phyloP scores from a whole-genome alignment of 2,797 vertebrate species.

The Pipistrellus pygmaeus region DNA sequence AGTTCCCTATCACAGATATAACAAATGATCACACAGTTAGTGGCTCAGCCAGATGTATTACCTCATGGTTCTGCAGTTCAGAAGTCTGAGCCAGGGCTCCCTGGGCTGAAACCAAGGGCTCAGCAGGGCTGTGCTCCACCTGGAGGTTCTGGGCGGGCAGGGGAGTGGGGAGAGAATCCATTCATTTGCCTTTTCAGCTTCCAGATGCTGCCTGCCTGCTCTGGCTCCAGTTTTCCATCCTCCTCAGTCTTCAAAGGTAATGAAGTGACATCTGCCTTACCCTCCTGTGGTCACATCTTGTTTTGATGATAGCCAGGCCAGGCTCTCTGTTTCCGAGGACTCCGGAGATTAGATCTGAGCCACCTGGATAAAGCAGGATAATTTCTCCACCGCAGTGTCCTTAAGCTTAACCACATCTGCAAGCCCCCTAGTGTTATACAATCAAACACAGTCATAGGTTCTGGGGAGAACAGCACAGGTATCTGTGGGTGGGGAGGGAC shows the following conservation, averaged over 20 bases:
- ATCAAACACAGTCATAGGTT: background rate
- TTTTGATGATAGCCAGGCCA: background rate
- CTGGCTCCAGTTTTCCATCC: background rate
- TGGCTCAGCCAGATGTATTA: background rate
- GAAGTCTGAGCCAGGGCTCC: background rate
- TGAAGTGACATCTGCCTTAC: background rate
- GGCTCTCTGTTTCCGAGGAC: background rate
- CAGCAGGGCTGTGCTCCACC: too few species aligned
- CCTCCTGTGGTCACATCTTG: background rate
- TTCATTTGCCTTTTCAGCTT: background rate
- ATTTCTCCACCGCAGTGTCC: background rate
- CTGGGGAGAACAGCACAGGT: background rate
- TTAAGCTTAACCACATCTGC: background rate
- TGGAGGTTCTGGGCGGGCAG: too few species aligned
- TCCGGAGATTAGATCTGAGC: background rate
- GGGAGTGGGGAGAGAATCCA: background rate
- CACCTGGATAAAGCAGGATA: background rate
- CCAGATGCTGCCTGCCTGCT: background rate
- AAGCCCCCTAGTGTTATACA: background rate
- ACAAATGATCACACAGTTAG: background rate
- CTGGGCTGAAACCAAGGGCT: background rate
- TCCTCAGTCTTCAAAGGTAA: background rate
- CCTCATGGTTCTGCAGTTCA: background rate
- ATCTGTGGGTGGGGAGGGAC: background rate
- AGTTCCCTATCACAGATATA: background rate